phyloP scores from a whole-genome alignment of 23 tunicate species.

The Styela clava region DNA sequence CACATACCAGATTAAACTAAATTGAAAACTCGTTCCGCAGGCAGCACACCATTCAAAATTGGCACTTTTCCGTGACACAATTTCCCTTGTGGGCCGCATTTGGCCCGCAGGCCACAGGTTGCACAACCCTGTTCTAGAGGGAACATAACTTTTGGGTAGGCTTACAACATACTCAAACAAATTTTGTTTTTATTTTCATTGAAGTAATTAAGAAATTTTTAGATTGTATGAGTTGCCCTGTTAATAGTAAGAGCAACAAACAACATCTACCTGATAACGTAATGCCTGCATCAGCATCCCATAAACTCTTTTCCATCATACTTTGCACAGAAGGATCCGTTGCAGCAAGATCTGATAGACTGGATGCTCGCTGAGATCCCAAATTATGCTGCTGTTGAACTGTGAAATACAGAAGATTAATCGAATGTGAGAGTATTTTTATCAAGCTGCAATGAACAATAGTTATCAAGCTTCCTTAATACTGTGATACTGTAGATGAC shows the following conservation, averaged over 20 bases:
- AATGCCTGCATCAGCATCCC: conserved; percentile 23
- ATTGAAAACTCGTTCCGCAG: too few relatives aligned
- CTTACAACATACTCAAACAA: neutral
- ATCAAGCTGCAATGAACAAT: too few relatives aligned
- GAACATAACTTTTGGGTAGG: neutral
- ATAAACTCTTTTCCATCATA: conserved; percentile 65
- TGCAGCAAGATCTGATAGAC: conserved; percentile 65
- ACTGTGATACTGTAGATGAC: neutral
- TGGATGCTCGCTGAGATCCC: conserved; percentile 53
- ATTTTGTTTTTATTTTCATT: neutral
- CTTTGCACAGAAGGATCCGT: conserved; percentile 85
- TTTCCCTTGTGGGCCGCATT: neutral
- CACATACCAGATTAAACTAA: too few relatives aligned
- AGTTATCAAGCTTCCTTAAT: neutral
- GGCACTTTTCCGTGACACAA: too few relatives aligned
- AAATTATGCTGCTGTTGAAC: neutral
- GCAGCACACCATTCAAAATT: too few relatives aligned
- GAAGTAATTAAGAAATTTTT: neutral
- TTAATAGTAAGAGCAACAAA: neutral
- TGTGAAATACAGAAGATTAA: neutral
- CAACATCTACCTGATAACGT: conserved; percentile 23
- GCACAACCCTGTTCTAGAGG: neutral
- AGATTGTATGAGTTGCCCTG: neutral
- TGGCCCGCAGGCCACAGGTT: neutral
- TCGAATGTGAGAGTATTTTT: too few relatives aligned